Conservation (phyloP, 2,113 vertebrate genomes). For the Acinonyx jubatus region DNA sequence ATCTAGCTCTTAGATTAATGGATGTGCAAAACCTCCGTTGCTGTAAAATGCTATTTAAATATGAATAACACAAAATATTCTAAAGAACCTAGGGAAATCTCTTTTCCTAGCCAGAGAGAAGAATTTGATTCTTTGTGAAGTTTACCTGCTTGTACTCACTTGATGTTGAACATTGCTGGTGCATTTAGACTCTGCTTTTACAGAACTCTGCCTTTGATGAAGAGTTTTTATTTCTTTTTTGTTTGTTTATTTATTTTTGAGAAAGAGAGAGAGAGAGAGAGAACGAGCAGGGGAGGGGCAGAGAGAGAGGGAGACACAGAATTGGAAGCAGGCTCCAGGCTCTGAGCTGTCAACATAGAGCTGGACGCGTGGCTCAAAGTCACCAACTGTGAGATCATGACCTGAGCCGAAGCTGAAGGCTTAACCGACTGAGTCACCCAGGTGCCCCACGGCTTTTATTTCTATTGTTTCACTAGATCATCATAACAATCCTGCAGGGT, state of each 20-base stretch:
- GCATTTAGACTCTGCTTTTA: background rate
- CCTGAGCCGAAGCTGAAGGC: too few relatives aligned
- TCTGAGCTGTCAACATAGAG: too few relatives aligned
- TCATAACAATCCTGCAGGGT: background rate
- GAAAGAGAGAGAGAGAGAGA: too few relatives aligned
- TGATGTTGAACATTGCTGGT: background rate
- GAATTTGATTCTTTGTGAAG: background rate
- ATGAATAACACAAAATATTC: background rate
- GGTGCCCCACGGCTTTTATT: background rate
- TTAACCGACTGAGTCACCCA: too few relatives aligned
- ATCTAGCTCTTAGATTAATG: background rate
- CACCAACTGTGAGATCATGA: too few relatives aligned
- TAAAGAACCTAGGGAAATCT: background rate
- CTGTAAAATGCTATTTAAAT: background rate
- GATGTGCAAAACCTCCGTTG: background rate
- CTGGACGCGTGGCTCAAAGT: too few relatives aligned
- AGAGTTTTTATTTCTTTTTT: background rate
- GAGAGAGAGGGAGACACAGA: too few relatives aligned
- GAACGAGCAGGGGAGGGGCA: too few relatives aligned
- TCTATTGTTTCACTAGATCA: background rate
- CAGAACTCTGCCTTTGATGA: background rate
- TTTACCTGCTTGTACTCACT: background rate
- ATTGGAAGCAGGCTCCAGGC: too few relatives aligned
- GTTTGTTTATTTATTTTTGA: too few relatives aligned
- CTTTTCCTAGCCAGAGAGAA: background rate